These are phyloP conservation scores for Yoshiicerus persimilis DNA, from an alignment of 1,140 invertebrate genomes.

Conservation along the genomic window DNA sequence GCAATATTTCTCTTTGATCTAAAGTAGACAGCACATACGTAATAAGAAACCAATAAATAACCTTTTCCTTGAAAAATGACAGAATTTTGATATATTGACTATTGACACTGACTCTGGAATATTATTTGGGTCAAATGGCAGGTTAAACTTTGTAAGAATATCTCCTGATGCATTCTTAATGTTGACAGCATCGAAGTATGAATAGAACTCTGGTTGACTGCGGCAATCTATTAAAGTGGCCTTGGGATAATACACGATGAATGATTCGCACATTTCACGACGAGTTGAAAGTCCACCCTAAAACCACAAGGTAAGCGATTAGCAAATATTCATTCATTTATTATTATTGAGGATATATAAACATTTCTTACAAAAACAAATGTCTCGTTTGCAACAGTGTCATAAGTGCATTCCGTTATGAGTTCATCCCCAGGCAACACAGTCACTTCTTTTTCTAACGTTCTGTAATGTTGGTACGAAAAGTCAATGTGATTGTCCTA, in stretches of 20 bases:
- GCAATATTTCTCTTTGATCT: too few species aligned
- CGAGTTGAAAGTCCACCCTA: slow-evolving; percentile 74
- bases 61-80: background rate
- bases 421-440: slow-evolving; percentile 76
- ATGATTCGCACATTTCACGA: slow-evolving; percentile 83
- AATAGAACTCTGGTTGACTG: slow-evolving; percentile 76
- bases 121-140: background rate
- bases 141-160: background rate
- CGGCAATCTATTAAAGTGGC: slow-evolving; percentile 73
- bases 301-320: slow-evolving; percentile 38
- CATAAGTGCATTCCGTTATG: slow-evolving; percentile 78
- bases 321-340: background rate
- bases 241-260: slow-evolving; percentile 78
- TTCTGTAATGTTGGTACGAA: slow-evolving; percentile 75
- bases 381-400: slow-evolving; percentile 52
- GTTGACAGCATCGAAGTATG: slow-evolving; percentile 77
- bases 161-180: slow-evolving; percentile 51
- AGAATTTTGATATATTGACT: too few species aligned
- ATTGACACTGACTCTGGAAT: background rate
- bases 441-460: slow-evolving; percentile 69
- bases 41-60: too few species aligned
- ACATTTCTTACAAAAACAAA: slow-evolving; percentile 48
- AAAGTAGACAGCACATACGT: too few species aligned
- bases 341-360: background rate
- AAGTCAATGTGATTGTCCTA: slow-evolving; percentile 77